These are phyloP conservation scores for Achroia grisella DNA, from an alignment of 1,140 invertebrate genomes.

Conservation along the genomic window DNA sequence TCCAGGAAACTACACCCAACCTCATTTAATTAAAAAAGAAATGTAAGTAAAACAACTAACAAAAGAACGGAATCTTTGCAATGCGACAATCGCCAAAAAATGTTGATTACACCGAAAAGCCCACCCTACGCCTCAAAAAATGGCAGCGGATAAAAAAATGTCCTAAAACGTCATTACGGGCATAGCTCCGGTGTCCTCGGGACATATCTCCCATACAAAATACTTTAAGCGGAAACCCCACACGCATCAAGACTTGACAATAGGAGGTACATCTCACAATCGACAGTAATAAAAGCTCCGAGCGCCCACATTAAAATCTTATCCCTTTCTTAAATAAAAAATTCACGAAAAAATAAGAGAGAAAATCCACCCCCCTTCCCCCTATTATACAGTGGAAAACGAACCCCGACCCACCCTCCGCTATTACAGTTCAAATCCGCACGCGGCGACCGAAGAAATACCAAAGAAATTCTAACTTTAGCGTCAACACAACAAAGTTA, in stretches of 20 bases:
- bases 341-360: slow-evolving; percentile 73
- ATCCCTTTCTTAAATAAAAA: slow-evolving; percentile 74
- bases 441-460: slow-evolving; percentile 28
- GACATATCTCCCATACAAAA: slow-evolving; percentile 46
- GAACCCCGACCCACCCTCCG: slow-evolving; percentile 32
- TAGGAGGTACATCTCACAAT: slow-evolving; percentile 57
- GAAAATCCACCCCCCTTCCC: slow-evolving; percentile 56
- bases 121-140: slow-evolving; percentile 20
- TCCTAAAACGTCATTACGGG: slow-evolving; percentile 57
- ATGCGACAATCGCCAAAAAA: slow-evolving; percentile 11
- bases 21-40: too few relatives aligned
- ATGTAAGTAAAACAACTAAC: too few relatives aligned
- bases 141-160: slow-evolving; percentile 41
- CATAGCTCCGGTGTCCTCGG: slow-evolving; percentile 35
- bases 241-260: slow-evolving; percentile 66
- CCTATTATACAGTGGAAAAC: slow-evolving; percentile 47
- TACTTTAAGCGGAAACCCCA: slow-evolving; percentile 68
- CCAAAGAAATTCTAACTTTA: slow-evolving; percentile 64
- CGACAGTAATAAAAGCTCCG: slow-evolving; percentile 62
- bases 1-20: too few relatives aligned
- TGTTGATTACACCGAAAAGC: slow-evolving; percentile 15
- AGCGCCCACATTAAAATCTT: slow-evolving; percentile 72
- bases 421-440: slow-evolving; percentile 23
- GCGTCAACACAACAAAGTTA: slow-evolving; percentile 42
- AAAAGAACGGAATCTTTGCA: not conserved